Percentiles rank a stretch among this genome's conserved stretches.
Conservation (phyloP, 35 echinoderm and acorn worm genomes). For the Anneissia japonica region DNA sequence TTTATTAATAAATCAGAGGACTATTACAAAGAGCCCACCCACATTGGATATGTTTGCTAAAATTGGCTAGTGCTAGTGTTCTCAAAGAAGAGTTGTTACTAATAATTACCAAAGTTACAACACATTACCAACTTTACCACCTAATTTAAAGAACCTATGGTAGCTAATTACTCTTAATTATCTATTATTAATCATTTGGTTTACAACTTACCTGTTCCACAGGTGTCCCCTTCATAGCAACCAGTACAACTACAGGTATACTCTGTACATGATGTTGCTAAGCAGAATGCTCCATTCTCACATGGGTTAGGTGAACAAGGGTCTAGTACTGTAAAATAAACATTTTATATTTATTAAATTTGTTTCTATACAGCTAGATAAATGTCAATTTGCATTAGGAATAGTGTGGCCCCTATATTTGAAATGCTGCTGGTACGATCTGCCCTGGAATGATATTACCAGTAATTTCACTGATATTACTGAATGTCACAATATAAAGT, state of each 20-base stretch:
- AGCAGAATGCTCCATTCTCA: constrained; percentile 55
- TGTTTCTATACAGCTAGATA: too few species aligned
- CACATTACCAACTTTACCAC: neutral
- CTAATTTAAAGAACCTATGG: neutral
- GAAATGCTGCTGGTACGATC: too few species aligned
- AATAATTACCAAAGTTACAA: neutral
- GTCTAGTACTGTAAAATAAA: constrained; percentile 8
- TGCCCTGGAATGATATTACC: too few species aligned
- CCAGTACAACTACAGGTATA: constrained; percentile 38
- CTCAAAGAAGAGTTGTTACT: neutral
- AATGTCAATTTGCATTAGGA: too few species aligned
- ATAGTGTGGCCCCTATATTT: too few species aligned
- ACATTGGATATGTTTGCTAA: constrained; percentile 63
- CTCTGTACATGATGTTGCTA: constrained; percentile 17
- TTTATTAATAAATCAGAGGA: too few species aligned
- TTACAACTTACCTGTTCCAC: constrained; percentile 30
- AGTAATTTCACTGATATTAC: too few species aligned
- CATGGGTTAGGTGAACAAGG: constrained; percentile 48
- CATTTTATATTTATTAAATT: too few species aligned
- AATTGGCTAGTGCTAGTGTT: neutral
- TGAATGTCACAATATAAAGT: too few species aligned
- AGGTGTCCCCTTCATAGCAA: constrained; percentile 30
- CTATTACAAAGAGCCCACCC: constrained; percentile 50
- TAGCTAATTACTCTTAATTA: neutral
- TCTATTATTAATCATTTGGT: neutral